Conservation (phyloP, 1,140 invertebrate genomes). For the Chlorops oryzae region DNA sequence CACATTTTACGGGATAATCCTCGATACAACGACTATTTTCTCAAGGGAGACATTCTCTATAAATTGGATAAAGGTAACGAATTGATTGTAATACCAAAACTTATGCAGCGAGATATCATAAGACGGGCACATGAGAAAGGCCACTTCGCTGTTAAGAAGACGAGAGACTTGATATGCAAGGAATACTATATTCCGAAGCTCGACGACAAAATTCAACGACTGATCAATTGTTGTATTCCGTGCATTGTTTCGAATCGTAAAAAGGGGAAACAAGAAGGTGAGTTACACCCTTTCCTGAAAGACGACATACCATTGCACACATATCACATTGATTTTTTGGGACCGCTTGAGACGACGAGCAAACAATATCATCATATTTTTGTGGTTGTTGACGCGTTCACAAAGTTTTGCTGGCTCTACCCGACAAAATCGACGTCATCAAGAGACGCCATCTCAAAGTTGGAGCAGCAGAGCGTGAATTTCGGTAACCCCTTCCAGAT, state of each 20-base stretch:
- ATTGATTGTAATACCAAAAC: conserved; percentile 31
- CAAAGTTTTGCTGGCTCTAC: conserved; percentile 35
- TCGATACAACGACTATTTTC: conserved; percentile 6
- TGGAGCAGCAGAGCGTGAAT: too few relatives aligned
- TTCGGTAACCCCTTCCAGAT: too few relatives aligned
- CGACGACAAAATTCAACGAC: conserved; percentile 29
- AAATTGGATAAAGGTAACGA: conserved; percentile 20
- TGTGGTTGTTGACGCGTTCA: conserved; percentile 28
- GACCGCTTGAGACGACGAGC: conserved; percentile 27
- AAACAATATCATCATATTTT: conserved; percentile 37
- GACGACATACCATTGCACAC: conserved; percentile 26
- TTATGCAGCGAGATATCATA: conserved; percentile 32
- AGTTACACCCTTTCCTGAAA: conserved; percentile 32
- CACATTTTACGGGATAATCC: conserved; percentile 1
- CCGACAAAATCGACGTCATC: conserved; percentile 34
- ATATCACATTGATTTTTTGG: conserved; percentile 17
- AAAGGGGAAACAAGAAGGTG: conserved; percentile 44
- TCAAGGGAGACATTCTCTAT: conserved; percentile 27
- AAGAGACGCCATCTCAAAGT: conserved; percentile 16
- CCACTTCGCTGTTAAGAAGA: conserved; percentile 45
- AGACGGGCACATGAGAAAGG: conserved; percentile 34
- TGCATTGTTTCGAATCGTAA: conserved; percentile 34
- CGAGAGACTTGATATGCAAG: conserved; percentile 34
- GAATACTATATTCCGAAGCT: conserved; percentile 46
- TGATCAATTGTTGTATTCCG: conserved; percentile 33